Evolutionary conservation across 2,113 vertebrate genomes (phyloP).

Genomic region (Alexandromys fortis): DNA sequence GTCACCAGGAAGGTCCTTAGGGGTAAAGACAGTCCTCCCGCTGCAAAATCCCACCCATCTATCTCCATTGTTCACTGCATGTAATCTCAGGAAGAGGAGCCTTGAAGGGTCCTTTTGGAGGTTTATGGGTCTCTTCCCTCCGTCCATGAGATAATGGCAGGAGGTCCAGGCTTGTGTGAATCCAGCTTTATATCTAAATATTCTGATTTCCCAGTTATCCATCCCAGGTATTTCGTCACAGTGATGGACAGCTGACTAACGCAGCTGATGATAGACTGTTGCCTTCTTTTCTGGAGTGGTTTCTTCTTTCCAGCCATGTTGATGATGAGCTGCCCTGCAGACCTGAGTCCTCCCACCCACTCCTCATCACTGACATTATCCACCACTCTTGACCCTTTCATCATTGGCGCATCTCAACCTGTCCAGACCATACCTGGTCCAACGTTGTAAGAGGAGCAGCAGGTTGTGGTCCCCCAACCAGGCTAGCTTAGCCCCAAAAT

Average conservation of each 20-base stretch:
- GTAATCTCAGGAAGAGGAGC: neutral
- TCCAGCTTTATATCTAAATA: neutral
- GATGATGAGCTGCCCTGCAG: too few species aligned
- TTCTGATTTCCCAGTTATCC: neutral
- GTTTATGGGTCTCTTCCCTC: neutral
- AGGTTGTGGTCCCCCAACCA: too few species aligned
- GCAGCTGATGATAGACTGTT: neutral
- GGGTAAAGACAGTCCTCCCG: neutral
- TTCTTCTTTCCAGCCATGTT: neutral
- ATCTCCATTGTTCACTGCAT: neutral
- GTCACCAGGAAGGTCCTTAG: neutral
- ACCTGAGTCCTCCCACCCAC: neutral
- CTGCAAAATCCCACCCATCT: neutral
- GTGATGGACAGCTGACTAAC: neutral
- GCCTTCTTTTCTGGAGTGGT: neutral
- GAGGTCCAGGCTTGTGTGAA: neutral
- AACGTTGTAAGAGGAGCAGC: too few species aligned
- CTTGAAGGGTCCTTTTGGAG: neutral
- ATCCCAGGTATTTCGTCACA: neutral
- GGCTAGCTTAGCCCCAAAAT: too few species aligned
- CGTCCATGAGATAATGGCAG: neutral
- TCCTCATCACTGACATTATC: neutral
- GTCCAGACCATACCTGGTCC: too few species aligned
- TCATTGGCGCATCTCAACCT: too few species aligned
- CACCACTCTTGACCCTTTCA: neutral